A percentile compares a stretch with the other conserved stretches of the same genome.
Conservation (phyloP, 2,113 vertebrate species). For the Datnioides undecimradiatus region DNA sequence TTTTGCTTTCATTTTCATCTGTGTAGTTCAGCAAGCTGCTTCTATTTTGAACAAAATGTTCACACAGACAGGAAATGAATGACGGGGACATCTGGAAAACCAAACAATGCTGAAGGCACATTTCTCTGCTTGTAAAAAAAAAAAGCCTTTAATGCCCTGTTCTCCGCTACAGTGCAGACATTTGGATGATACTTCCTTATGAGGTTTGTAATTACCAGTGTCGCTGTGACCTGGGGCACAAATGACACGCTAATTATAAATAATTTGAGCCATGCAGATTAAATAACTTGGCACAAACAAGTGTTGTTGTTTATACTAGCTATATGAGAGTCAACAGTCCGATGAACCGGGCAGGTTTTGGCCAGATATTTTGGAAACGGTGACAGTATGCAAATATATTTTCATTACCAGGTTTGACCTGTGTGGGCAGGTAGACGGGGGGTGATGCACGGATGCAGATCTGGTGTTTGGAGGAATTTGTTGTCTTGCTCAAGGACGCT, state of each 20-base stretch:
- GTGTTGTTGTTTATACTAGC: conserved; percentile 48
- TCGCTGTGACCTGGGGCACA: conserved; percentile 55
- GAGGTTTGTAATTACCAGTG: conserved; percentile 60
- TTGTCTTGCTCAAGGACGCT: conserved; percentile 5
- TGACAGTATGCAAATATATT: conserved; percentile 6
- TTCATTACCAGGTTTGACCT: conserved; percentile 10
- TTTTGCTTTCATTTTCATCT: background rate
- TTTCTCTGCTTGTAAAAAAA: background rate
- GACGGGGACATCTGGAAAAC: background rate
- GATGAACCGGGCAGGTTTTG: background rate
- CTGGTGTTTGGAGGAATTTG: background rate
- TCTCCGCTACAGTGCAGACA: background rate
- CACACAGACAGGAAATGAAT: background rate
- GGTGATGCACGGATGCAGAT: background rate
- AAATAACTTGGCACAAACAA: conserved; percentile 56
- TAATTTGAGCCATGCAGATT: conserved; percentile 61
- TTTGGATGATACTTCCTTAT: conserved; percentile 21
- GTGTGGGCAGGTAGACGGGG: background rate
- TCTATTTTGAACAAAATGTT: background rate
- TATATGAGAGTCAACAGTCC: conserved; percentile 39
- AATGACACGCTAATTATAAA: conserved; percentile 68
- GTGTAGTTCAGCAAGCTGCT: no score
- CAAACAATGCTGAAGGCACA: background rate
- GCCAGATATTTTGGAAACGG: conserved; percentile 4
- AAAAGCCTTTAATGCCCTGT: background rate